A percentile compares a stretch with the other conserved stretches of the same genome.
Evolutionary conservation across 1,140 invertebrate genomes (phyloP).

Genomic region (Polypedilum vanderplanki): DNA sequence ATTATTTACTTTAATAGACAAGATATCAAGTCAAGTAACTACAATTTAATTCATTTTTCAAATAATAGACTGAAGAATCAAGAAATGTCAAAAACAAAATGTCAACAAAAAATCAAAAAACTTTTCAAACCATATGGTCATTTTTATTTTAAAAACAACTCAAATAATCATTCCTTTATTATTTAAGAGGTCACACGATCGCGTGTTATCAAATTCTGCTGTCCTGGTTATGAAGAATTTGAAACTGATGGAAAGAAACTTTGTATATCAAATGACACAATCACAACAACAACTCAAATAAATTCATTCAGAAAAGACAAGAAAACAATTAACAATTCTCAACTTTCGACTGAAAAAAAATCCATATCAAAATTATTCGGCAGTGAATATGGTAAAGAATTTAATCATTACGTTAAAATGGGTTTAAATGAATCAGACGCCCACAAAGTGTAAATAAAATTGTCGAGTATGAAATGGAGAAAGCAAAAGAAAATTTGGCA

Average conservation of each 20-base stretch:
- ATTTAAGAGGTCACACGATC: neutral
- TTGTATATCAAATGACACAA: neutral
- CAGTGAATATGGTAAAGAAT: slow-evolving; percentile 20
- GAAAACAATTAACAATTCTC: neutral
- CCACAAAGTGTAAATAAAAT: neutral
- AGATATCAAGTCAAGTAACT: no score
- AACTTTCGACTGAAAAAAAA: neutral
- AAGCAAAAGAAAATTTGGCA: neutral
- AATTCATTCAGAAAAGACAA: neutral
- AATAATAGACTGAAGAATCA: no score
- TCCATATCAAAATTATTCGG: neutral
- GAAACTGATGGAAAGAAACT: neutral
- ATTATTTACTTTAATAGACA: no score
- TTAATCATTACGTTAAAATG: slow-evolving; percentile 10
- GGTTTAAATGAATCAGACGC: neutral
- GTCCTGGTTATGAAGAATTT: slow-evolving; percentile 22
- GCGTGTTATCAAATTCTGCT: neutral
- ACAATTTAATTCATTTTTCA: no score
- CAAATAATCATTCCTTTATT: neutral
- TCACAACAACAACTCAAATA: neutral
- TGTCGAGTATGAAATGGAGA: neutral
- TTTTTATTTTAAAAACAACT: neutral
- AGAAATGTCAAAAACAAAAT: no score
- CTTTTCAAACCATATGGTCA: no score
- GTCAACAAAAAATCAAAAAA: no score